phyloP scores from a whole-genome alignment of 1,140 invertebrate genomes.

The Dreissena polymorpha region DNA sequence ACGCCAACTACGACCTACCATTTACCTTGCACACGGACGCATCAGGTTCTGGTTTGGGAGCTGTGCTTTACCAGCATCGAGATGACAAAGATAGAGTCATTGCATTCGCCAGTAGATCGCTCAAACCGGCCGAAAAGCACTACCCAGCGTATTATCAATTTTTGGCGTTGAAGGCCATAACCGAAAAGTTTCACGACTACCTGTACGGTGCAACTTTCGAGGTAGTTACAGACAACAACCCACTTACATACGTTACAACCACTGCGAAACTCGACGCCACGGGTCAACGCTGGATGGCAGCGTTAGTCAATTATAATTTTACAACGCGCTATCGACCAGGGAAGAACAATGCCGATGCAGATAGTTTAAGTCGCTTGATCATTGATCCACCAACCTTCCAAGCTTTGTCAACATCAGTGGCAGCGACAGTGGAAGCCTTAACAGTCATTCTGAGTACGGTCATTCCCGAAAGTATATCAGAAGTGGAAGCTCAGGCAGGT shows the following conservation, averaged over 20 bases:
- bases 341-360: constrained; percentile 52
- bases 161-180: constrained; percentile 50
- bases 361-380: background rate
- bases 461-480: background rate
- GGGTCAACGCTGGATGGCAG: constrained; percentile 54
- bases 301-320: constrained; percentile 55
- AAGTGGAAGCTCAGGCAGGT: background rate
- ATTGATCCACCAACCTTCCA: background rate
- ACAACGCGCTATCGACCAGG: constrained; percentile 44
- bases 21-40: constrained; percentile 36
- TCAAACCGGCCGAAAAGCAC: constrained; percentile 30
- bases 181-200: constrained; percentile 61
- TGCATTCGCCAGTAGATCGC: constrained; percentile 40
- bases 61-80: constrained; percentile 22
- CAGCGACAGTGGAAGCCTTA: background rate
- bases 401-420: background rate
- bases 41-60: constrained; percentile 5
- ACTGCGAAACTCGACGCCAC: constrained; percentile 57
- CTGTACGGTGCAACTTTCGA: constrained; percentile 42
- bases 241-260: constrained; percentile 56
- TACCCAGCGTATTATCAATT: constrained; percentile 51
- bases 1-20: constrained; percentile 15
- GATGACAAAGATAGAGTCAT: constrained; percentile 16
- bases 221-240: constrained; percentile 61
- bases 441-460: background rate